Evolutionary conservation across 2,797 vertebrate species (phyloP).

Genomic region (Acipenser oxyrinchus): DNA sequence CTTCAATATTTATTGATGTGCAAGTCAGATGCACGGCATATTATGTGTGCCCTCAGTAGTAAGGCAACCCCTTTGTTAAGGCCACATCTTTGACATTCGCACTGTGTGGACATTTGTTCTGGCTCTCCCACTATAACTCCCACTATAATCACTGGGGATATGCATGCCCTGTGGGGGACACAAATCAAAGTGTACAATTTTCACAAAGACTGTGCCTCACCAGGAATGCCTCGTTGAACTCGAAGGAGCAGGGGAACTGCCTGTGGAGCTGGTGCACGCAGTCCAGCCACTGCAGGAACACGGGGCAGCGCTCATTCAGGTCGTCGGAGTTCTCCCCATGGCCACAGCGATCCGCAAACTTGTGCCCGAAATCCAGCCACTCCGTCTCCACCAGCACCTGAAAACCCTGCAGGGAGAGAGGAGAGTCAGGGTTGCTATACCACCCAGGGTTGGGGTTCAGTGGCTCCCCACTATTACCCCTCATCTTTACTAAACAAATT

Average conservation of each 20-base stretch:
- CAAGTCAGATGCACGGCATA: no score
- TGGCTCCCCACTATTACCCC: no score
- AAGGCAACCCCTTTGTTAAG: no score
- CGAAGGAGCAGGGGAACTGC: slow-evolving; percentile 98
- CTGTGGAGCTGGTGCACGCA: slow-evolving; percentile 96
- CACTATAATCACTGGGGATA: background rate
- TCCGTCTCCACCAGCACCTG: slow-evolving; percentile 94
- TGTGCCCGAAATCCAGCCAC: slow-evolving; percentile 96
- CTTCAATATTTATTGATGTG: no score
- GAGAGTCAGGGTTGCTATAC: no score
- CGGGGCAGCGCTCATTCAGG: slow-evolving; percentile 90
- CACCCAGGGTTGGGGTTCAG: no score
- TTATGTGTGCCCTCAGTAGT: no score
- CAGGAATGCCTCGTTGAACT: slow-evolving; percentile 97
- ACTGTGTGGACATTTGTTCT: no score
- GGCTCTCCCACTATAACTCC: no score
- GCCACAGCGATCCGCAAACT: slow-evolving; percentile 94
- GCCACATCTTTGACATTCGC: no score
- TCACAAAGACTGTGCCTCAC: slow-evolving; percentile 57
- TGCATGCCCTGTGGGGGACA: background rate
- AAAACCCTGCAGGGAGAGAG: slow-evolving; percentile 67
- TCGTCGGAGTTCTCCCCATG: slow-evolving; percentile 93
- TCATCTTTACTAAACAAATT: no score
- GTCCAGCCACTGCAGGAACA: slow-evolving; percentile 97
- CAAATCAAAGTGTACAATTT: background rate